Conservation (phyloP, 1,140 invertebrate genomes). For the Drosophila pseudoobscura region DNA sequence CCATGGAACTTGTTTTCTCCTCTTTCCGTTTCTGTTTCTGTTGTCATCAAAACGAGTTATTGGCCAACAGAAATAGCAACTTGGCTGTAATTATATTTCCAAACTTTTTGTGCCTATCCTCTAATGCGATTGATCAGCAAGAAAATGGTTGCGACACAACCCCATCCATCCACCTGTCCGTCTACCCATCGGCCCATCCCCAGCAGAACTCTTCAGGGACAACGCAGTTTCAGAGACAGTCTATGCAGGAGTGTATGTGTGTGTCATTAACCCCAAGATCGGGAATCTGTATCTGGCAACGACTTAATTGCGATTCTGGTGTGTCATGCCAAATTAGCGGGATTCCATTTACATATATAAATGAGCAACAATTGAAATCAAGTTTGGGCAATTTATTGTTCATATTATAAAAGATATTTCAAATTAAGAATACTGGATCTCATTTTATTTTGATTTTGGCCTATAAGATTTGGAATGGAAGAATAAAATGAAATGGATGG, state of each 20-base stretch:
- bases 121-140: conserved; percentile 33
- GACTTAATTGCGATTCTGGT: conserved; percentile 15
- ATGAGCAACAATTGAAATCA: background rate
- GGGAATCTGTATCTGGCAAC: too few relatives aligned
- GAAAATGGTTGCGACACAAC: conserved; percentile 27
- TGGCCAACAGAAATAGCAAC: conserved; percentile 26
- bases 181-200: background rate
- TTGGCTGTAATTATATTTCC: conserved; percentile 39
- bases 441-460: too few relatives aligned
- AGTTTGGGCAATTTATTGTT: background rate
- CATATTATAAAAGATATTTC: background rate
- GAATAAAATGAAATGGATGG: too few relatives aligned
- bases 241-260: too few relatives aligned
- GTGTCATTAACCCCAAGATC: conserved; percentile 24
- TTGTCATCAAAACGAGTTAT: conserved; percentile 44
- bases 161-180: background rate
- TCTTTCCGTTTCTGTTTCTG: conserved; percentile 15
- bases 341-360: background rate
- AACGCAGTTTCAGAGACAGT: background rate
- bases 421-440: background rate
- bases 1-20: conserved; percentile 18
- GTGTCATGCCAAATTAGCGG: conserved; percentile 34
- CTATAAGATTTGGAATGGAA: too few relatives aligned
- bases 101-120: conserved; percentile 17
- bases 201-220: conserved; percentile 15